Conservation (phyloP, 2,113 vertebrate genomes). For the human region DNA sequence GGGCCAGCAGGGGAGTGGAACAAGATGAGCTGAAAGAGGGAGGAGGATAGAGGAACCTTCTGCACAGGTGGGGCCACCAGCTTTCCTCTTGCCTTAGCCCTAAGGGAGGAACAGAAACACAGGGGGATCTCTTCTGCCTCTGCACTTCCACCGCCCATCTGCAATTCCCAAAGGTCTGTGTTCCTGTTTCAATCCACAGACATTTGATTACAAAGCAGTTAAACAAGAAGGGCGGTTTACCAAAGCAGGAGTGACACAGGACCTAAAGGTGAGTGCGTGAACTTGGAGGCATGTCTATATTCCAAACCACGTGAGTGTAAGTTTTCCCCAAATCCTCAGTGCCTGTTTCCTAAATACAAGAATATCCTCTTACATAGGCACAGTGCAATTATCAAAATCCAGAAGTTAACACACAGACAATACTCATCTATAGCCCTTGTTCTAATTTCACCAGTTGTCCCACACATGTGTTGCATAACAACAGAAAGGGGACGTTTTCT, state of each 20-base stretch:
- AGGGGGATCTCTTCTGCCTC: not conserved
- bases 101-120: not conserved
- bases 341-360: not conserved
- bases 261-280: slow-evolving; percentile 49
- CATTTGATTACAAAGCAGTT: slow-evolving; percentile 7
- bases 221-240: slow-evolving; percentile 22
- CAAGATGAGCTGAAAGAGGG: not conserved
- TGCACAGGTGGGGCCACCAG: too few species aligned
- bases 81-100: not conserved
- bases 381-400: not conserved
- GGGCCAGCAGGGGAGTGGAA: not conserved
- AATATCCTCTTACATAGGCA: not conserved
- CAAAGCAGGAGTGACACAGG: slow-evolving; percentile 32
- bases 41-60: not conserved
- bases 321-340: not conserved
- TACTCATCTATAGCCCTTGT: not conserved
- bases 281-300: not conserved
- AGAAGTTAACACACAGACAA: not conserved
- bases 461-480: not conserved
- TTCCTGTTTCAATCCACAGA: slow-evolving; percentile 55
- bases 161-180: not conserved
- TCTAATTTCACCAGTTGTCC: not conserved
- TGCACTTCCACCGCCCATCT: too few species aligned
- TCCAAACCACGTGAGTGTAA: not conserved
- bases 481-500: not conserved